Conservation (phyloP, 2,888 invertebrate species). For the Cephus runcator region DNA sequence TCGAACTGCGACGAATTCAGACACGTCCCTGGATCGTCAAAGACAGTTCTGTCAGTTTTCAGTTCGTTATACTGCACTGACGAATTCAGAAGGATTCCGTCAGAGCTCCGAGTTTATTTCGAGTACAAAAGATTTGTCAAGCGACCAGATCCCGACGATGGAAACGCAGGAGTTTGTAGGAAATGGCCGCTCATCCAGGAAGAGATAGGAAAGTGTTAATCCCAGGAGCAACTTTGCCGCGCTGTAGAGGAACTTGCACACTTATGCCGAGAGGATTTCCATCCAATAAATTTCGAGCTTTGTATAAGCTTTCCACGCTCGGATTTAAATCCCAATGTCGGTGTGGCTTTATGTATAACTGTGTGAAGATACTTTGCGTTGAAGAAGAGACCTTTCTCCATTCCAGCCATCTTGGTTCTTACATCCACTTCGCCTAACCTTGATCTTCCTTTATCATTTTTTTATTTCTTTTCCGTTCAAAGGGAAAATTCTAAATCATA, state of each 20-base stretch:
- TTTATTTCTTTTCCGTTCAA: not conserved
- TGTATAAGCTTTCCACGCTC: constrained; percentile 70
- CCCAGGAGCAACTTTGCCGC: constrained; percentile 67
- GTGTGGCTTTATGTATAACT: constrained; percentile 32
- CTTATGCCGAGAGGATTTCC: constrained; percentile 67
- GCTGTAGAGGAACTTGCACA: constrained; percentile 58
- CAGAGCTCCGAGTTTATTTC: constrained; percentile 35
- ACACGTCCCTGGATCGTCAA: not conserved
- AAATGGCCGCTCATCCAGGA: constrained; percentile 49
- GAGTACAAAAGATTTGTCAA: constrained; percentile 37
- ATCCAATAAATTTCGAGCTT: constrained; percentile 72
- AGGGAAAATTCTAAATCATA: not conserved
- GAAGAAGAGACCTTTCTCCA: not conserved
- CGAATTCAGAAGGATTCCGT: constrained; percentile 32
- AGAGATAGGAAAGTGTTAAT: constrained; percentile 71
- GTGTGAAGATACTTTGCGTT: constrained; percentile 21
- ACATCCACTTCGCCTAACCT: not conserved
- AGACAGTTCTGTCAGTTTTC: not conserved
- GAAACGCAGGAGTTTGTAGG: constrained; percentile 22
- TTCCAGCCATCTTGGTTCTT: not conserved
- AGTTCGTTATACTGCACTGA: constrained; percentile 28
- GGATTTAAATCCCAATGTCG: constrained; percentile 64
- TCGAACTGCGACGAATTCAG: too few species aligned
- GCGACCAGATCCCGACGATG: not conserved
- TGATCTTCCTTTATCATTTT: not conserved